phyloP scores from a whole-genome alignment of 2,113 vertebrate genomes.

The Psammodynastes pulverulentus region DNA sequence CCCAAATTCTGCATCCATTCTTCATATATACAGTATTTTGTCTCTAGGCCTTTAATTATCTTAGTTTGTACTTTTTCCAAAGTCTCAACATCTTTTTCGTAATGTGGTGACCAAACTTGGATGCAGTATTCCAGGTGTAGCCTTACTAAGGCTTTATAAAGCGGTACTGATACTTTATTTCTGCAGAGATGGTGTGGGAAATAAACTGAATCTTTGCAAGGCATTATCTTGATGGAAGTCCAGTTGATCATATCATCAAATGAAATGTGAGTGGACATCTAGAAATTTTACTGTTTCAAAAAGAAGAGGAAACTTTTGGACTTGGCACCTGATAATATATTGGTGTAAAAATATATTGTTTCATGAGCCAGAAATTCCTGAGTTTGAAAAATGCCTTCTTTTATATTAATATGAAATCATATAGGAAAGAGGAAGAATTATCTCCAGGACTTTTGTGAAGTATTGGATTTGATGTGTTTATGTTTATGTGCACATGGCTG shows the following conservation, averaged over 20 bases:
- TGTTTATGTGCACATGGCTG: background rate
- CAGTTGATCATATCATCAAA: constrained; percentile 58
- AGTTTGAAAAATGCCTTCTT: background rate
- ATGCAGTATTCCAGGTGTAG: no score
- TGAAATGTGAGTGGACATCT: constrained; percentile 51
- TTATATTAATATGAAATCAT: background rate
- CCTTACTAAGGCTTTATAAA: no score
- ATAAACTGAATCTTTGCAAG: background rate
- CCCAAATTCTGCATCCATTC: no score
- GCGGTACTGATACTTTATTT: background rate
- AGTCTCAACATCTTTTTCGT: no score
- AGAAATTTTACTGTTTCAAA: constrained; percentile 49
- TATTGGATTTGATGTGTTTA: background rate
- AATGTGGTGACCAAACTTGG: no score
- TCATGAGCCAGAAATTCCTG: background rate
- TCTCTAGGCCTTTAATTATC: no score
- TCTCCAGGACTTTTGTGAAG: constrained; percentile 1
- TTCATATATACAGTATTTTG: no score
- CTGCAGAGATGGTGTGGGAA: background rate
- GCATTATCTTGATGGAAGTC: background rate
- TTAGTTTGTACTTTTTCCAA: no score
- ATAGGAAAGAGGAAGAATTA: background rate
- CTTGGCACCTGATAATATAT: constrained; percentile 12
- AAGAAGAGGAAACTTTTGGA: constrained; percentile 42
- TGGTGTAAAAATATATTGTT: background rate